Conservation (phyloP, 2,113 vertebrate species). For the Oryzias javanicus region DNA sequence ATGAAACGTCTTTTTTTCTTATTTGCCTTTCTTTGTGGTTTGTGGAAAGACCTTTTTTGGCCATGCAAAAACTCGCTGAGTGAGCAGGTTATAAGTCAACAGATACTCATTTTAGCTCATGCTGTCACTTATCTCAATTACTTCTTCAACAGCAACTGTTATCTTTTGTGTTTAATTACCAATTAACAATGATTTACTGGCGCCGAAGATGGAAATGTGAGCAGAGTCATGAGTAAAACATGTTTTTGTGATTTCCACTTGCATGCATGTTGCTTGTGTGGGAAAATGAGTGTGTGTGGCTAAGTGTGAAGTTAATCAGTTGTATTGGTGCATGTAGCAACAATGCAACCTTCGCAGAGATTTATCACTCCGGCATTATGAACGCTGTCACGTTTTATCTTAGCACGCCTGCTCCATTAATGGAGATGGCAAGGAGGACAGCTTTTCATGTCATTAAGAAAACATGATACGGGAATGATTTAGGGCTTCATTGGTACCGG, state of each 20-base stretch:
- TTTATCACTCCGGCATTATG: conserved; percentile 60
- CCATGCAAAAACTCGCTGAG: conserved; percentile 15
- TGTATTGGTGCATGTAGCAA: conserved; percentile 33
- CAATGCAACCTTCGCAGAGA: conserved; percentile 44
- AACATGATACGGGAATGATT: conserved; percentile 66
- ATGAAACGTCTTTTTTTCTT: conserved; percentile 27
- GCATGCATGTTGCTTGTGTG: background rate
- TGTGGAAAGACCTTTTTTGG: conserved; percentile 23
- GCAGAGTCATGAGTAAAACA: conserved; percentile 46
- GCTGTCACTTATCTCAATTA: conserved; percentile 51
- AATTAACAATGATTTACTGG: conserved; percentile 69
- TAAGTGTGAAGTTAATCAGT: conserved; percentile 44
- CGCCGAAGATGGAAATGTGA: conserved; percentile 39
- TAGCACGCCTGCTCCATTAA: conserved; percentile 62
- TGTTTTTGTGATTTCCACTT: conserved; percentile 8
- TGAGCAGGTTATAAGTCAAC: conserved; percentile 22
- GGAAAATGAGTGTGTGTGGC: conserved; percentile 1
- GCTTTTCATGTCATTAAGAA: conserved; percentile 66
- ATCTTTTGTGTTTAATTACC: conserved; percentile 60
- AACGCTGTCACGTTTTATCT: conserved; percentile 61
- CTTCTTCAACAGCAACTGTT: conserved; percentile 49
- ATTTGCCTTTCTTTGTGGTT: conserved; percentile 14
- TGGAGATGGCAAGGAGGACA: conserved; percentile 49
- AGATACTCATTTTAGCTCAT: conserved; percentile 19
- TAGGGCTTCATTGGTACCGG: conserved; percentile 45